These are phyloP conservation scores for Atta texana DNA, from an alignment of 1,140 invertebrate genomes.

Conservation along the genomic window DNA sequence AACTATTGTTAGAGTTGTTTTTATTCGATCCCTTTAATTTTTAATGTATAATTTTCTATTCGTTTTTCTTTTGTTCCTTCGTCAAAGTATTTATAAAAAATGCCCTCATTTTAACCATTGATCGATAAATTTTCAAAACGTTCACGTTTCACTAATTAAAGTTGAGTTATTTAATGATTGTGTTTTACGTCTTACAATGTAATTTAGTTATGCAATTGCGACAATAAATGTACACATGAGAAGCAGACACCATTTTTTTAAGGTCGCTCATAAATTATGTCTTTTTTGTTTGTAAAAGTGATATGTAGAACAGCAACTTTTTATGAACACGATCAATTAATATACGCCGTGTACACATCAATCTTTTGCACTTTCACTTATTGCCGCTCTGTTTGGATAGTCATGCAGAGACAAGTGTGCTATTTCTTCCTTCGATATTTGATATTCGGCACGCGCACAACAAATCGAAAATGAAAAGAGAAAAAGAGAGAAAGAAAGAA, in stretches of 20 bases:
- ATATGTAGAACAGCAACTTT: conserved; percentile 19
- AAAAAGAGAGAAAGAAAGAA: not conserved
- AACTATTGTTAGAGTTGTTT: not conserved
- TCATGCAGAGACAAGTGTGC: not conserved
- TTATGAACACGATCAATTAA: not conserved
- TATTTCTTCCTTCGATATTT: not conserved
- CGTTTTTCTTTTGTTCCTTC: not conserved
- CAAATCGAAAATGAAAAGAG: not conserved
- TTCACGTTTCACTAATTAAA: not conserved
- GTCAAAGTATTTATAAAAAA: not conserved
- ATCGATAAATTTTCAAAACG: not conserved
- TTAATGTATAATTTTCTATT: not conserved
- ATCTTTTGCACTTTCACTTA: conserved; percentile 1
- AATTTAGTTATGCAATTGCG: conserved; percentile 4
- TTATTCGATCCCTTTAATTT: not conserved
- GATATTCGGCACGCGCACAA: not conserved
- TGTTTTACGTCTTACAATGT: no score
- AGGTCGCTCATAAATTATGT: not conserved
- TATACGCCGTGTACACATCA: not conserved
- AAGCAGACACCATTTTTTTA: not conserved
- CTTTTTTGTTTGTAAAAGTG: not conserved
- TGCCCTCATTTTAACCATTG: not conserved
- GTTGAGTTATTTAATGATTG: not conserved
- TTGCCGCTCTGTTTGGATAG: not conserved
- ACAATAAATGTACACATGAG: not conserved